Evolutionary conservation across 2,797 vertebrate species (phyloP).

Genomic region (Pelochelys cantorii): DNA sequence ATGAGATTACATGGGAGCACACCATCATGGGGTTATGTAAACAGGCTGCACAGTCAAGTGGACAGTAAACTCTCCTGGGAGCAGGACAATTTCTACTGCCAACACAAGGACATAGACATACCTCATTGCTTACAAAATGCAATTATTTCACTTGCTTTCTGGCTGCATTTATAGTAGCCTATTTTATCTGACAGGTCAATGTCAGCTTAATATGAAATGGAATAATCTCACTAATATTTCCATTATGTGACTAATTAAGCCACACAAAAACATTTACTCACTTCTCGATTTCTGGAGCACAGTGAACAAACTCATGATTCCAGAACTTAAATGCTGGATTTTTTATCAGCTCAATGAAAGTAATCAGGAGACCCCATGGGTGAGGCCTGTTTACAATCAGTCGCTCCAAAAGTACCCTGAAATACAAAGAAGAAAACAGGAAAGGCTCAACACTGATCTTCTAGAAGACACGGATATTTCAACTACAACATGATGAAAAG

Average conservation of each 20-base stretch:
- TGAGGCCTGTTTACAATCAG: slow-evolving; percentile 99
- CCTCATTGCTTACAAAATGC: background rate
- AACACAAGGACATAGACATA: background rate
- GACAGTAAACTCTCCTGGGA: background rate
- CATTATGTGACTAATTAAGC: background rate
- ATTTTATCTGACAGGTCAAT: background rate
- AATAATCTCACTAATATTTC: too few species aligned
- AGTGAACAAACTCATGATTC: slow-evolving; percentile 99
- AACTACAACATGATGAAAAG: background rate
- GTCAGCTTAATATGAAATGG: background rate
- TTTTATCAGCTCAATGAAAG: slow-evolving; percentile 99
- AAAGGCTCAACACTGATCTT: background rate
- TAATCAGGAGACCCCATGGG: slow-evolving; percentile 99
- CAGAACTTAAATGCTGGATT: slow-evolving; percentile 99
- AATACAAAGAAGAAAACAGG: background rate
- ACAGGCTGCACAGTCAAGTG: background rate
- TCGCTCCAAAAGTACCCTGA: slow-evolving; percentile 96
- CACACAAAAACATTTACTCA: slow-evolving; percentile 75
- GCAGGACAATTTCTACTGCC: background rate
- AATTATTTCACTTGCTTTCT: background rate
- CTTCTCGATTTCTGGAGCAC: slow-evolving; percentile 99
- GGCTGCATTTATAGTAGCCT: background rate
- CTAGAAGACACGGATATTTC: background rate
- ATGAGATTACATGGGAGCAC: background rate
- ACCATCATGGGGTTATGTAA: background rate